phyloP scores from a whole-genome alignment of 1,140 invertebrate genomes.

The Zaprionus tsacasi region DNA sequence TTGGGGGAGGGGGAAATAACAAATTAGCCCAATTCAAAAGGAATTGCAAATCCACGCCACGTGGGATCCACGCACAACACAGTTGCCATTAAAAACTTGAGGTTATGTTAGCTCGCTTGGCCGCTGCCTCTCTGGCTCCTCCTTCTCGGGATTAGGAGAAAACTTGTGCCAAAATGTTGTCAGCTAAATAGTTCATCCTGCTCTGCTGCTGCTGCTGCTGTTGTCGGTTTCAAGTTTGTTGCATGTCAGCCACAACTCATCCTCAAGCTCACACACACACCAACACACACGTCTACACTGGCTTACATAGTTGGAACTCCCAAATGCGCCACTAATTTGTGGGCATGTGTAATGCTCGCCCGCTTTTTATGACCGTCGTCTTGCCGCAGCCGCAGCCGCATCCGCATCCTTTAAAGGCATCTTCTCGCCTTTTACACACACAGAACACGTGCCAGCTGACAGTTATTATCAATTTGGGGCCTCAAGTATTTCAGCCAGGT shows the following conservation, averaged over 20 bases:
- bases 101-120: slow-evolving; percentile 15
- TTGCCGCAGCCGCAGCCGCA: neutral
- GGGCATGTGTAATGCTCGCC: slow-evolving; percentile 59
- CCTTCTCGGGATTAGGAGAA: neutral
- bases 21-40: slow-evolving; percentile 18
- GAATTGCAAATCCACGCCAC: slow-evolving; percentile 6
- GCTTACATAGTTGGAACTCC: slow-evolving; percentile 43
- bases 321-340: slow-evolving; percentile 74
- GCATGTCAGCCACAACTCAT: slow-evolving; percentile 45
- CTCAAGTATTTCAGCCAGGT: slow-evolving; percentile 4
- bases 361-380: slow-evolving; percentile 47
- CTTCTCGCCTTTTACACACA: slow-evolving; percentile 11
- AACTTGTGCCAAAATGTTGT: slow-evolving; percentile 55
- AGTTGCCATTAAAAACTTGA: slow-evolving; percentile 38
- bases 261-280: slow-evolving; percentile 27
- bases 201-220: slow-evolving; percentile 35
- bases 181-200: slow-evolving; percentile 54
- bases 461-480: slow-evolving; percentile 59
- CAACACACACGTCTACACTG: neutral
- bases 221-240: slow-evolving; percentile 58
- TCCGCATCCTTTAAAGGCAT: slow-evolving; percentile 26
- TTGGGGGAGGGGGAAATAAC: neutral
- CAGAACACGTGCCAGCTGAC: slow-evolving; percentile 54
- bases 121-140: neutral
- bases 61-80: neutral